Base-by-base conservation (phyloP, 2,888 invertebrate species). In the Pachydiplax longipennis region DNA sequence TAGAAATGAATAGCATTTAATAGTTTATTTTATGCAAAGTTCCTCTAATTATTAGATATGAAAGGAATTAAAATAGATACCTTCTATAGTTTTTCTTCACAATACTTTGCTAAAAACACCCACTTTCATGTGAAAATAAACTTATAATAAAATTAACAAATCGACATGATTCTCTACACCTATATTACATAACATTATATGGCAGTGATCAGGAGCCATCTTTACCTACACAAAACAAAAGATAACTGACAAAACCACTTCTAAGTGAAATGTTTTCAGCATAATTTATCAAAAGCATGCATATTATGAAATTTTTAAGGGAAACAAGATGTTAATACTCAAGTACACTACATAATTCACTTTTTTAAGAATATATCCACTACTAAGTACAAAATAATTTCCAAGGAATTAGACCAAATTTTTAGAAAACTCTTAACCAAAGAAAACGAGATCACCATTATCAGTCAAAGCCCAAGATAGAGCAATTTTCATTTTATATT, bases 401-500 rank as follows among this genome's bases (percentile, higher is more conserved):
- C 53, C n/a, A 87, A 87, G n/a, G 40, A 37, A 37, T n/a, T 37
- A 61, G 61, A 61, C 61, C 22, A 37, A 35, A 40, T 58, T 4
- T 58, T 65, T 22, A n/a, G 8, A 10, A 87, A 87, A 87, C n/a
- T 22, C n/a, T 44, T 6, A n/a, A n/a, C 37, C 61, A 58, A 87
- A 87, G n/a, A 58, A 87, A 35, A 65, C 87, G 87, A 87, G 87
- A 87, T 87, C 87, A 87, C 87, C 65, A 22, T n/a, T 61, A 37
- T 87, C 87, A 87, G 87, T 87, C 87, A 37, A 22, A 35, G 87
- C 87, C 37, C 87, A 35, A 48, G 13, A 87, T 13, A 31, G 73
- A 61, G 37, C 61, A 61, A 87, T 35, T 61, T 35, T 61, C 53
- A 37, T n/a, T 87, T 61, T 37, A 8, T 87, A 31, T 12, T 61